Evolutionary conservation across 2,797 vertebrate genomes (phyloP), one percentile per base, ranked within the genome.

Genomic region (Mormyrus hasselquistii): DNA sequence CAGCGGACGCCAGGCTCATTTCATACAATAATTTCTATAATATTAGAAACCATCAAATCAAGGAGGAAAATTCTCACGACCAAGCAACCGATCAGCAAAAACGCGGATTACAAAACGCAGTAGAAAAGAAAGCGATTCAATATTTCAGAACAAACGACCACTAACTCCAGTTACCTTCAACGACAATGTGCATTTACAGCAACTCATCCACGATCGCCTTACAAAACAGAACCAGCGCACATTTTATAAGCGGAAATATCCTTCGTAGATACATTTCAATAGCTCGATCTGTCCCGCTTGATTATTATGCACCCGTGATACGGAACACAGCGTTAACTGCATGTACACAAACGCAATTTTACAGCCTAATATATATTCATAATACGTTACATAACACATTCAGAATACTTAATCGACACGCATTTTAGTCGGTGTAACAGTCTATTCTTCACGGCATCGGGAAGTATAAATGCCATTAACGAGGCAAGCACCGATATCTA

Each of bases 111-210:
- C 38, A 82, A 83, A 47, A 16, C 49, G 82, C 29, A 57, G 22
- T 16, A 83, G 8, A 59, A 25, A 86, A 7, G n/a, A 84, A 52
- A 25, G 44, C 2, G 5, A 52, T 84, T 9, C 8, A 41, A 76
- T 12, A 69, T 76, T 2, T 76, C 69, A 41, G 34, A 16, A 16
- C 34, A 83, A 47, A 83, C n/a, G n/a, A 47, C 10, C 22, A 7
- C 25, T 44, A 34, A 50, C 57, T 19, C 76, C 53, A 85, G 57
- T 88, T 90, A 90, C 87, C 89, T 84, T 90, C 89, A 38, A 49
- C 83, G 25, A 50, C 41, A 85, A 88, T 88, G 65, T 88, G 87
- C 76, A 79, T 88, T 88, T 84, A 87, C 87, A 85, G 76, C 87
- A 76, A 88, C 88, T 84, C 76, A 85, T 41, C 14, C 69, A 4